Evolutionary conservation across 2,888 invertebrate genomes (phyloP), one percentile per base, ranked within the genome.

Genomic region (Cataglyphis rosenhaueri): DNA sequence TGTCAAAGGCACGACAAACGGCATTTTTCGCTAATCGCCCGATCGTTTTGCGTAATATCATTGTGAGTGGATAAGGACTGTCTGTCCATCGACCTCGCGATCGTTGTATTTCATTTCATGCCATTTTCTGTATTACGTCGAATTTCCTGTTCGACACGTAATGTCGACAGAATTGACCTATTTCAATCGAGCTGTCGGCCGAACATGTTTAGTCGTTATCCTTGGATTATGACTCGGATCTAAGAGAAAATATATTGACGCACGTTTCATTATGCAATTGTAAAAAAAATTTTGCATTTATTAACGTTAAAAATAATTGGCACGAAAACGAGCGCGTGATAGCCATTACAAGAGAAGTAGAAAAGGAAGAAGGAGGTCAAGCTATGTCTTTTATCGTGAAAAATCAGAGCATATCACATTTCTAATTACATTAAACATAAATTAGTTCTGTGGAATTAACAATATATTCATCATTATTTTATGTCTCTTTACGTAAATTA

Each of bases 51-150:
- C 87, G 65, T 83, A 84, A 87, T 83, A 65, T 35, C 81, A 85
- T 84, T 79, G 87, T 71, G 83, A 87, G 61, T 38, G 79, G 73
- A 74, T 70, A 88, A 83, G 75, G 68, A 84, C 83, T 73, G 84
- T 64, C 66, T 65, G 82, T 38, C 57, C 18, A 29, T 68, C 71
- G 64, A 78, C 21, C 59, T 59, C 48, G 52, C n/a, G 59, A 57
- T 70, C 44, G 32, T 35, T 41, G 62, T 82, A 18, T 68, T 85
- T 66, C 87, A 35, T 35, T 35, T 35, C 35, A 6, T 78, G 81
- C 52, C 82, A 87, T 86, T 90, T 90, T 90, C 90, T 85, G 83
- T 82, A 86, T 89, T 85, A 82, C 86, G 79, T 82, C 65, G 64
- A 84, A 88, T 88, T 89, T 86, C 86, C 89, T 84, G 84, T 68